A percentile compares a stretch with the other conserved stretches of the same genome.
These are phyloP conservation scores for Desmophyllum pertusum DNA, from an alignment of 92 coral and sea anemone species.

Conservation along the genomic window DNA sequence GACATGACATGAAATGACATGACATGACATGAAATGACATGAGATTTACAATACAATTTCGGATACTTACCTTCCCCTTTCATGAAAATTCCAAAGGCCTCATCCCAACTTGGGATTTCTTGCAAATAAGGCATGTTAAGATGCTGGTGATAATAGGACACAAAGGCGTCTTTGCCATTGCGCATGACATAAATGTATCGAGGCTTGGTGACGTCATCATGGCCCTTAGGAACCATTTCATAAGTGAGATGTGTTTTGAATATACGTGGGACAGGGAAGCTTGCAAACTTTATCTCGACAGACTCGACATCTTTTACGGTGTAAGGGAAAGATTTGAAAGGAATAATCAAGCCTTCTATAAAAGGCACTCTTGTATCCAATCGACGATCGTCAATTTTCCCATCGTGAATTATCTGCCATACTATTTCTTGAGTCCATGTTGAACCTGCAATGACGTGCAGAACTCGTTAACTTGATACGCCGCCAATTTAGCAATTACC, in stretches of 20 bases:
- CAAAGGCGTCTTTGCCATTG: conserved; percentile 46
- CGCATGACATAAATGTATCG: conserved; percentile 26
- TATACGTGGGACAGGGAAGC: conserved; percentile 42
- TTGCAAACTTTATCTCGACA: background rate
- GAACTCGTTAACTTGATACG: background rate
- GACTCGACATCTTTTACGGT: conserved; percentile 10
- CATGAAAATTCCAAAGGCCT: conserved; percentile 39
- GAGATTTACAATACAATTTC: background rate
- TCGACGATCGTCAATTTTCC: conserved; percentile 24
- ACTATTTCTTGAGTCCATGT: conserved; percentile 49
- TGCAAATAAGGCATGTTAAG: conserved; percentile 17
- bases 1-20: background rate
- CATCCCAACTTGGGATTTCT: conserved; percentile 43
- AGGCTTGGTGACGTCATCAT: conserved; percentile 2
- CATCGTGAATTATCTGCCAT: conserved; percentile 44
- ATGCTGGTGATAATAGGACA: conserved; percentile 34
- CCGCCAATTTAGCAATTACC: no score
- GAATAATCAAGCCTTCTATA: conserved; percentile 13
- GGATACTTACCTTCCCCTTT: conserved; percentile 36
- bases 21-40: background rate
- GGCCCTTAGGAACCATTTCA: conserved; percentile 22
- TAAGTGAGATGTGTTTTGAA: conserved; percentile 36
- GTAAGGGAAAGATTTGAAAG: background rate
- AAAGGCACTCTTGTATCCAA: conserved; percentile 38
- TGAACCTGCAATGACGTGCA: conserved; percentile 29